Base-by-base conservation (phyloP, 1,140 invertebrate species). In the Limonius californicus region DNA sequence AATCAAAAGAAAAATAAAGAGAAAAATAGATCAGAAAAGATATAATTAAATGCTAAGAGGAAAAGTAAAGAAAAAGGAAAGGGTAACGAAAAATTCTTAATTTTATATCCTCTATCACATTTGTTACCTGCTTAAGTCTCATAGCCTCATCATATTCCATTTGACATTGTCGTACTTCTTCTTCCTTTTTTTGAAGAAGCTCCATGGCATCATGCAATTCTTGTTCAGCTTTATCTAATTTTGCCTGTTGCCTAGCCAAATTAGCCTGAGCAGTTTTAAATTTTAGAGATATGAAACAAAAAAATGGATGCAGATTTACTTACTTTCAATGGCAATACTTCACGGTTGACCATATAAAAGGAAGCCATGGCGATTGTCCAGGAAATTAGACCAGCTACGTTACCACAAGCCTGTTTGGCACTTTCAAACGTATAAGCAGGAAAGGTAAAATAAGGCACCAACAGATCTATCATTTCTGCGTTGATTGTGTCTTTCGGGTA, bases 401-500 rank as follows among this genome's bases (percentile, higher is more conserved):
- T 92, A 56, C 91, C 91, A 74, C 91, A 94, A 71, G 91, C 91
- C 64, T 87, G 84, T 74, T 89, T 90, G 0, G 92, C 93, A 3
- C 84, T 85, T 71, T 93, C 90, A 59, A 87, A 87, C 35, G 83
- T 94, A 67, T 94, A 95, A 45, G 87, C 79, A 76, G 84, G 84
- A 77, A 85, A 89, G 47, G 73, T 80, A 61, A 94, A 85, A 72
- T 94, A 94, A 0, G 92, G 91, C 63, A 81, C 72, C 77, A 95
- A 80, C 50, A 94, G 77, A 75, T 95, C 92, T 0, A 94, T 80
- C 54, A 86, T 91, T 82, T 95, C 92, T 14, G 85, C 91, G 74
- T 92, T 94, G 12, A 95, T 95, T 56, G 86, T 84, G 72, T 95
- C 92, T 72, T 91, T 92, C 0, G 89, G 88, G 79, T 92, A 95